Evolutionary conservation across 2,797 vertebrate genomes (phyloP).

Genomic region (Myotis myotis): DNA sequence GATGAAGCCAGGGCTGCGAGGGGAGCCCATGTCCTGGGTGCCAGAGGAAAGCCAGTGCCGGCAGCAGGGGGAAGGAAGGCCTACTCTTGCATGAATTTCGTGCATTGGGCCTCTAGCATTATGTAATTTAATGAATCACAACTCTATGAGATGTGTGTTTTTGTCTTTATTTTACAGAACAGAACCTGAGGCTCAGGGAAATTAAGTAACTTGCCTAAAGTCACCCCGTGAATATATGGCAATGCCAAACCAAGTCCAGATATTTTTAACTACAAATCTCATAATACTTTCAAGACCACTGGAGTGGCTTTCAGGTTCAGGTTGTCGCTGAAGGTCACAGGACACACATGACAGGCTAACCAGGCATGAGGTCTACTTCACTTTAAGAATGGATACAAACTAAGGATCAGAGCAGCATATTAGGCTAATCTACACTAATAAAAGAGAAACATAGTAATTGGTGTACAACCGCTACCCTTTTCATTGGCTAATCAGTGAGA

Average conservation of each 20-base stretch:
- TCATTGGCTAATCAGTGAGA: too few relatives aligned
- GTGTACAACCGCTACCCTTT: too few relatives aligned
- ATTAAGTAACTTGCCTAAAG: background rate
- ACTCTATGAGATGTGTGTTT: background rate
- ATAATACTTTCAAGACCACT: background rate
- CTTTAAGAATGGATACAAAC: background rate
- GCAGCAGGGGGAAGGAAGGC: too few relatives aligned
- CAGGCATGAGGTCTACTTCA: background rate
- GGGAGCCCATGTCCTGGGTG: too few relatives aligned
- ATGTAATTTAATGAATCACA: background rate
- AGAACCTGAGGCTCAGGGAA: background rate
- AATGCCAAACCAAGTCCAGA: background rate
- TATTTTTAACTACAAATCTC: background rate
- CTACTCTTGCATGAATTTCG: too few relatives aligned
- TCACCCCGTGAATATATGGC: background rate
- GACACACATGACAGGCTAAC: rapidly evolving
- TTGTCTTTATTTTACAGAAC: background rate
- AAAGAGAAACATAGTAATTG: too few relatives aligned
- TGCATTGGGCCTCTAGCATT: too few relatives aligned
- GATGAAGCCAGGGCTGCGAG: too few relatives aligned
- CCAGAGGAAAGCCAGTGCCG: too few relatives aligned
- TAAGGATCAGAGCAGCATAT: background rate
- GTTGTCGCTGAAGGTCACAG: background rate
- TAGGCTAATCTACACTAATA: too few relatives aligned
- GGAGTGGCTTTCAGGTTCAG: background rate